Evolutionary conservation across 1,140 invertebrate species (phyloP).

Genomic region (Charaxes varanes): DNA sequence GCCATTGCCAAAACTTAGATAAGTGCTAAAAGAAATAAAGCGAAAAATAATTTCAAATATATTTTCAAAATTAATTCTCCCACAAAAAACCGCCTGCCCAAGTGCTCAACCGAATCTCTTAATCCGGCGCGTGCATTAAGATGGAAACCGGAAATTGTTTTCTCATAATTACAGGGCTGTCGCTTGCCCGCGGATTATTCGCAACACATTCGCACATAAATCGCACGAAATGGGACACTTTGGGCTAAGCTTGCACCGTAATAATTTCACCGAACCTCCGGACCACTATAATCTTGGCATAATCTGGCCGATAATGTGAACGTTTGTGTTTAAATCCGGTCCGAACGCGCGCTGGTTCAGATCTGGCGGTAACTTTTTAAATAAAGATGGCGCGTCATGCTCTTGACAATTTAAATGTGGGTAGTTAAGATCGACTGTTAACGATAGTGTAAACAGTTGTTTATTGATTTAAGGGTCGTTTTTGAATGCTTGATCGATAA

Average conservation of each 20-base stretch:
- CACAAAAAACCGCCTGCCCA: slow-evolving; percentile 31
- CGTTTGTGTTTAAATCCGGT: slow-evolving; percentile 61
- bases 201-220: slow-evolving; percentile 67
- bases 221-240: slow-evolving; percentile 64
- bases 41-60: slow-evolving; percentile 1
- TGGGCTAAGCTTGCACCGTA: slow-evolving; percentile 61
- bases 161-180: slow-evolving; percentile 65
- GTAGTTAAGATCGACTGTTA: not conserved
- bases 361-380: slow-evolving; percentile 49
- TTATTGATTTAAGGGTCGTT: too few relatives aligned
- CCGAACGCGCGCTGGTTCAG: slow-evolving; percentile 39
- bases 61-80: slow-evolving; percentile 28
- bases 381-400: slow-evolving; percentile 49
- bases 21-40: not conserved
- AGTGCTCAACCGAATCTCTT: slow-evolving; percentile 34
- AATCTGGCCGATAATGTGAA: slow-evolving; percentile 66
- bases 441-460: not conserved
- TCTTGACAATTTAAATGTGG: slow-evolving; percentile 13
- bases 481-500: too few relatives aligned
- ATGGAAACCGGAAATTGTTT: slow-evolving; percentile 68
- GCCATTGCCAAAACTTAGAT: not conserved
- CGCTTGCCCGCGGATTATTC: slow-evolving; percentile 48
- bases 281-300: slow-evolving; percentile 67
- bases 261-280: slow-evolving; percentile 55
- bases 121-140: slow-evolving; percentile 59